phyloP scores from a whole-genome alignment of 2,113 vertebrate species.

The Garra rufa region DNA sequence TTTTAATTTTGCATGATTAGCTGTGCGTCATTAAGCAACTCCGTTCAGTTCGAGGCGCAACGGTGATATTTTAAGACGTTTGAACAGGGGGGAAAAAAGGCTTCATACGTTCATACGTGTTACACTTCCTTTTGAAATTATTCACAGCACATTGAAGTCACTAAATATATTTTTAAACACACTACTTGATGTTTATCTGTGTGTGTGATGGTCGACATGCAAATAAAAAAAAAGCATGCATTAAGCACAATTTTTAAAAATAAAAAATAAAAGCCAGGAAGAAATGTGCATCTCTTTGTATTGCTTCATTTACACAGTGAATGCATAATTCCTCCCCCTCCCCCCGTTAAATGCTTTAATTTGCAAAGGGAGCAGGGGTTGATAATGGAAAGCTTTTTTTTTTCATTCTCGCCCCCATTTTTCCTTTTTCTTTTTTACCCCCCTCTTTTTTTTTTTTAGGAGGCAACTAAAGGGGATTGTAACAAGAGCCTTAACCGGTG shows the following conservation, averaged over 20 bases:
- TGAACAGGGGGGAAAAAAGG: slow-evolving; percentile 35
- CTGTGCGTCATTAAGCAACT: slow-evolving; percentile 99
- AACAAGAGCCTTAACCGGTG: slow-evolving; percentile 96
- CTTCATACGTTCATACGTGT: slow-evolving; percentile 34
- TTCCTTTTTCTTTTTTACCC: slow-evolving; percentile 4
- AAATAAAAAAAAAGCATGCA: background rate
- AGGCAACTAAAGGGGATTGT: slow-evolving; percentile 61
- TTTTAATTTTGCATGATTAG: slow-evolving; percentile 99
- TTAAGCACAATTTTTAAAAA: slow-evolving; percentile 67
- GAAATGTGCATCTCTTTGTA: slow-evolving; percentile 85
- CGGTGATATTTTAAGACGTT: slow-evolving; percentile 88
- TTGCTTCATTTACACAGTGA: slow-evolving; percentile 93
- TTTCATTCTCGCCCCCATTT: background rate
- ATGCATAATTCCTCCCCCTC: slow-evolving; percentile 78
- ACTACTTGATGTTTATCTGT: background rate
- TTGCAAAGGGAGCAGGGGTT: slow-evolving; percentile 92
- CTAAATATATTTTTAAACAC: background rate
- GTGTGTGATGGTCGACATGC: background rate
- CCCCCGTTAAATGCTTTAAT: slow-evolving; percentile 87
- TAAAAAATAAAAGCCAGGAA: slow-evolving; percentile 63
- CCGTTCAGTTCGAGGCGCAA: slow-evolving; percentile 85
- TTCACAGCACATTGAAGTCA: background rate
- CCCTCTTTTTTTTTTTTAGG: slow-evolving; percentile 26
- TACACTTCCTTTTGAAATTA: slow-evolving; percentile 24
- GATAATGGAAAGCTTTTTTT: slow-evolving; percentile 85